A percentile compares a stretch with the other conserved stretches of the same genome.
Evolutionary conservation across 2,888 invertebrate species (phyloP).

Genomic region (Megalurothrips usitatus): DNA sequence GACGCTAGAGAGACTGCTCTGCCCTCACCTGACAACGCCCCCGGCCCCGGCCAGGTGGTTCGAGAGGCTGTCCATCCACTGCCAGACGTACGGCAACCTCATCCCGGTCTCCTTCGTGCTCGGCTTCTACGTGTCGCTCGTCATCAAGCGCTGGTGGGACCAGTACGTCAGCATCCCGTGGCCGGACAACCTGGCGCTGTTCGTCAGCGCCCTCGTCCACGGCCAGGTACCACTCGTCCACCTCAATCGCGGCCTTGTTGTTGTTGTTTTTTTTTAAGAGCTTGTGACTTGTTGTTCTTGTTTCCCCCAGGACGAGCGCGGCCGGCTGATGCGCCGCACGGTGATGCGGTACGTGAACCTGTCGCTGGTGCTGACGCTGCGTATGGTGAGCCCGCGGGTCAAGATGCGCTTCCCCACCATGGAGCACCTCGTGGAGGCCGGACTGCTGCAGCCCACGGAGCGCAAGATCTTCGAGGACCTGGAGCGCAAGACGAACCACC

Average conservation of each 20-base stretch:
- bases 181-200: conserved; percentile 87
- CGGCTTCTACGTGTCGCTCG: conserved; percentile 87
- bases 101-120: conserved; percentile 93
- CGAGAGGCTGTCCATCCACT: conserved; percentile 39
- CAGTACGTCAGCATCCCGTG: conserved; percentile 87
- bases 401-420: conserved; percentile 45
- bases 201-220: conserved; percentile 83
- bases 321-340: conserved; percentile 44
- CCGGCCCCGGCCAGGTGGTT: conserved; percentile 36
- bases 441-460: conserved; percentile 44
- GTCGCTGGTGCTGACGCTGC: conserved; percentile 42
- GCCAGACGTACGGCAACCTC: conserved; percentile 61
- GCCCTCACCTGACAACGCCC: too few relatives aligned
- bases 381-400: conserved; percentile 43
- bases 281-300: too few relatives aligned
- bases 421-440: conserved; percentile 45
- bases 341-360: conserved; percentile 45
- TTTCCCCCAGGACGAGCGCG: conserved; percentile 41
- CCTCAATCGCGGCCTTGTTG: too few relatives aligned
- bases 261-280: too few relatives aligned
- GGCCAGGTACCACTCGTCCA: conserved; percentile 59
- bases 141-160: conserved; percentile 92
- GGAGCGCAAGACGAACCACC: conserved; percentile 40
- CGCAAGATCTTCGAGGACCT: conserved; percentile 44
- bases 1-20: too few relatives aligned